phyloP scores from a whole-genome alignment of 2,888 invertebrate species.

The Hypomecis punctinalis region DNA sequence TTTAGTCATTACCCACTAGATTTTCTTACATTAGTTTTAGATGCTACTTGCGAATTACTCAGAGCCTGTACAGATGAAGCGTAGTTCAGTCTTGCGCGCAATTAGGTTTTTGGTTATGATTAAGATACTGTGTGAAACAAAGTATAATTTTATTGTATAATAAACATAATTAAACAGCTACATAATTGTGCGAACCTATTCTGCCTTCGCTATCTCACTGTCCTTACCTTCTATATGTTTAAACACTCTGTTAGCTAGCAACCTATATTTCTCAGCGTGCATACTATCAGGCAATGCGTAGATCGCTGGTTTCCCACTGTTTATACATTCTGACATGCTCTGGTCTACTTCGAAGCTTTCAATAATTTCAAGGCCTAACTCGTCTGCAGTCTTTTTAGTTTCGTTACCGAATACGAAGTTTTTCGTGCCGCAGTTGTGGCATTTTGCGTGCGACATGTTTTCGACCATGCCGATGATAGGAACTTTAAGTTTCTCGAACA shows the following conservation, averaged over 20 bases:
- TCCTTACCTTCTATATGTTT: constrained; percentile 74
- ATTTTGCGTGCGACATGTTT: constrained; percentile 94
- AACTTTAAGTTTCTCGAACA: constrained; percentile 93
- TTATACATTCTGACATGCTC: constrained; percentile 88
- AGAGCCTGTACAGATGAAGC: no score
- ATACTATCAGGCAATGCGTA: constrained; percentile 86
- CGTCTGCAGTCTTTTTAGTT: constrained; percentile 85
- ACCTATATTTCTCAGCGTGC: constrained; percentile 78
- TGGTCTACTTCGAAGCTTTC: constrained; percentile 90
- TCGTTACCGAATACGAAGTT: constrained; percentile 90
- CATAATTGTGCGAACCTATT: constrained; percentile 53
- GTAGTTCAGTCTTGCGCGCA: no score
- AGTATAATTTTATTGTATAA: constrained; percentile 53
- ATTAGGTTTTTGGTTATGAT: not conserved
- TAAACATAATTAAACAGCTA: constrained; percentile 62
- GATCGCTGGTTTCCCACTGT: constrained; percentile 91
- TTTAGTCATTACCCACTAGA: constrained; percentile 36
- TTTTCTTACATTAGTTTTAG: not conserved
- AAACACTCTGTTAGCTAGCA: constrained; percentile 76
- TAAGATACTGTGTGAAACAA: not conserved
- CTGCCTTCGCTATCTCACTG: constrained; percentile 58
- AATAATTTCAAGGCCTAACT: constrained; percentile 88
- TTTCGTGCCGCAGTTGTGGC: constrained; percentile 90
- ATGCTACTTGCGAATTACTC: no score
- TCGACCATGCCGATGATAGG: constrained; percentile 95